Conservation (phyloP, 2,888 invertebrate genomes). For the Lottia gigantea region DNA sequence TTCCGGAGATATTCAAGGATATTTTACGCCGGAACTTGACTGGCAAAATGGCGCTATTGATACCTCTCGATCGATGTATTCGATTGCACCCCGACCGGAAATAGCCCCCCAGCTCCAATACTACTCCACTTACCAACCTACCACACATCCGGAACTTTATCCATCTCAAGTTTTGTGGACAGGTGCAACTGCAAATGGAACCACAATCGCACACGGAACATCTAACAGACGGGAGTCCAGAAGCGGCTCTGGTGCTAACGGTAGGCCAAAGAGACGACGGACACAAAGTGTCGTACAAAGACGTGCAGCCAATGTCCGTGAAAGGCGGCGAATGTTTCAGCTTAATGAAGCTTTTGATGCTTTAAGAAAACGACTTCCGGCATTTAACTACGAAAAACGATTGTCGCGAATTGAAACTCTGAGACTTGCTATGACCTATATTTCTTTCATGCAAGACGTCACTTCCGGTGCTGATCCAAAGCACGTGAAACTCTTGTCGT, state of each 20-base stretch:
- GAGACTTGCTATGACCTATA: constrained; percentile 93
- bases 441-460: constrained; percentile 94
- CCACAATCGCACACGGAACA: background rate
- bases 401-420: constrained; percentile 79
- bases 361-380: constrained; percentile 57
- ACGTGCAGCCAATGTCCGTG: constrained; percentile 60
- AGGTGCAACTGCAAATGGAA: background rate
- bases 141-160: background rate
- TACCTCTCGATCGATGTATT: background rate
- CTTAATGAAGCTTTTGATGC: constrained; percentile 60
- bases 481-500: constrained; percentile 36
- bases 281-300: constrained; percentile 54
- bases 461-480: constrained; percentile 54
- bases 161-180: background rate
- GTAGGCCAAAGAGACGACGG: constrained; percentile 57
- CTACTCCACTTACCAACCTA: background rate
- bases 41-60: constrained; percentile 1
- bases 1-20: background rate
- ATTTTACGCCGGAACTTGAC: background rate
- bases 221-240: background rate
- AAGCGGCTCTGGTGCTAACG: constrained; percentile 23
- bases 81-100: background rate
- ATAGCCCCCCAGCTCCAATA: background rate
- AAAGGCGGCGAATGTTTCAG: constrained; percentile 59
- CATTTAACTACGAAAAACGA: constrained; percentile 61